Evolutionary conservation across 2,888 invertebrate species (phyloP), one percentile per base, ranked within the genome.

Genomic region (Drosophila pseudotalamancana): DNA sequence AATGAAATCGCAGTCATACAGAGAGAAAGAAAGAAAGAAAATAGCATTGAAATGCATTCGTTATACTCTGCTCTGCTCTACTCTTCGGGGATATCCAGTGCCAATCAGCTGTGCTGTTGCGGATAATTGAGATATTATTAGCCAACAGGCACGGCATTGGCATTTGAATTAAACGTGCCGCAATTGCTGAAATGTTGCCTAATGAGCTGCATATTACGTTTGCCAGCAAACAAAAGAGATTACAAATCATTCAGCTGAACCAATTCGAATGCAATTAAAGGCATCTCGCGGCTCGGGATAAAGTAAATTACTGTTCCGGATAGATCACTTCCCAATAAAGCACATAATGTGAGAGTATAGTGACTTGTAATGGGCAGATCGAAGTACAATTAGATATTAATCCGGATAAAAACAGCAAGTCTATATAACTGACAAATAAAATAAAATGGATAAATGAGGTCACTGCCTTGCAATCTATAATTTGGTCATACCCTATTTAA

Each of bases 111-210:
- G 23, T 53, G 60, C n/a, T 43, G 46, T 21, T 64, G 48, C 25
- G 32, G 42, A 70, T 82, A 85, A 87, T 83, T 87, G 82, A 83
- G 86, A 85, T 87, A 82, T 72, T 84, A 84, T 77, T 84, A 69
- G 63, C 50, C 53, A 37, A 61, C 67, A 46, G 60, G 75, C 75
- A 66, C 71, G 72, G 72, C 66, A 63, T 66, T 66, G 79, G 64
- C 72, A 79, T 78, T 82, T 75, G 45, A 59, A 48, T 51, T 59
- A 71, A 68, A 79, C 80, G 87, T 86, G 84, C 76, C 65, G 50
- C 80, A 83, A 72, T 67, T 86, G 76, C 73, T 72, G 50, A 63
- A 79, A 69, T 72, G 80, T 54, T 53, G 35, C 37, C 64, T 86
- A 80, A 80, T 80, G 84, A 80, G 64, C 68, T 55, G 56, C 34